A percentile compares a stretch with the other conserved stretches of the same genome.
These are phyloP conservation scores for Pectinophora gossypiella DNA, from an alignment of 1,140 invertebrate species.

Conservation along the genomic window DNA sequence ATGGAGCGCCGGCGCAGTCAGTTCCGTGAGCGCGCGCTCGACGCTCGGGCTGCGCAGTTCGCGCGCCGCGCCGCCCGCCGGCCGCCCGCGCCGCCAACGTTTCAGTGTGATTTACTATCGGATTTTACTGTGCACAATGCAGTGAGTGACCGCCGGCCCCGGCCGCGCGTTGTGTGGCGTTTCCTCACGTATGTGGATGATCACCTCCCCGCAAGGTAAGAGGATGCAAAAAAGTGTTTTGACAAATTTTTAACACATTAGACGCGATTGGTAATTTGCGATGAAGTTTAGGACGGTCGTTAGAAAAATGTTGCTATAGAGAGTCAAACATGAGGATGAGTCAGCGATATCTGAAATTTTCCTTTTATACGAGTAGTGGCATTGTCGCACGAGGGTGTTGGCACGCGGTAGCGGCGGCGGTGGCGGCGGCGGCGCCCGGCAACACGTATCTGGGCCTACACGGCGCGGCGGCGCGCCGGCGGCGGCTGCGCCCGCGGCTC, in stretches of 20 bases:
- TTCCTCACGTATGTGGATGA: slow-evolving; percentile 32
- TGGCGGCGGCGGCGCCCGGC: slow-evolving; percentile 30
- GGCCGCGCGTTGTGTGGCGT: slow-evolving; percentile 30
- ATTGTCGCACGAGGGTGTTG: slow-evolving; percentile 40
- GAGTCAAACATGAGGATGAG: slow-evolving; percentile 50
- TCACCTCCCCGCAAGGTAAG: slow-evolving; percentile 42
- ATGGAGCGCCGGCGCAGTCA: slow-evolving; percentile 69
- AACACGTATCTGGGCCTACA: slow-evolving; percentile 36
- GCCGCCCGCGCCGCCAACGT: slow-evolving; percentile 35
- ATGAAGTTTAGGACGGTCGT: too few relatives aligned
- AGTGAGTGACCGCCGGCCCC: slow-evolving; percentile 50
- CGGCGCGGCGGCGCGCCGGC: slow-evolving; percentile 21
- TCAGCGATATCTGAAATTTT: slow-evolving; percentile 69
- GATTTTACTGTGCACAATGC: slow-evolving; percentile 61
- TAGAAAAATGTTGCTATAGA: too few relatives aligned
- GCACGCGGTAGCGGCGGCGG: slow-evolving; percentile 22
- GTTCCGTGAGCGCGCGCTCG: slow-evolving; percentile 62
- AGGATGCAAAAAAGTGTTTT: too few relatives aligned
- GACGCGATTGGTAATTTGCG: too few relatives aligned
- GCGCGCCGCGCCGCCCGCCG: slow-evolving; percentile 11
- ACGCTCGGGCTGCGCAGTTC: slow-evolving; percentile 26
- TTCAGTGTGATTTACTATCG: slow-evolving; percentile 51
- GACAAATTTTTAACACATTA: too few relatives aligned
- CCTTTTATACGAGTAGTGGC: slow-evolving; percentile 53
- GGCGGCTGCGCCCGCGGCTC: slow-evolving; percentile 20